phyloP scores from a whole-genome alignment of 2,113 vertebrate genomes.

The Enhydra lutris region DNA sequence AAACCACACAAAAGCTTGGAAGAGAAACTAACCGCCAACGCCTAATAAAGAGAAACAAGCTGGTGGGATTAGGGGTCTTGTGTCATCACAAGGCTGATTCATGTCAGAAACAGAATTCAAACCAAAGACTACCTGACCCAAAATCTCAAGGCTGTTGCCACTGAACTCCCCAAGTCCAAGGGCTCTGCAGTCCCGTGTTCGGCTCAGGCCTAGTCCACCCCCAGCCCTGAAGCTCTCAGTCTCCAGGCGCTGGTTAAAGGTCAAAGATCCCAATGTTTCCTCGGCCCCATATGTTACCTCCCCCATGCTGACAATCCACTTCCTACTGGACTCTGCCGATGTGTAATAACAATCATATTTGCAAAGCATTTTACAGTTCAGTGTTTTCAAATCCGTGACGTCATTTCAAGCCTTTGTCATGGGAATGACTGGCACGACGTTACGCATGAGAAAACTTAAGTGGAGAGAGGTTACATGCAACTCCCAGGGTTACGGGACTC shows the following conservation, averaged over 20 bases:
- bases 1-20: background rate
- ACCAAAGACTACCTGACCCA: background rate
- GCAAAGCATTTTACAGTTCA: background rate
- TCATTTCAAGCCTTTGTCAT: background rate
- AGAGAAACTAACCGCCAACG: background rate
- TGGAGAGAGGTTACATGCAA: background rate
- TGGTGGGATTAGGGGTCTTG: background rate
- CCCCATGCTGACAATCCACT: too few species aligned
- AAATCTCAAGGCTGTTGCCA: background rate
- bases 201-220: background rate
- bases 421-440: background rate
- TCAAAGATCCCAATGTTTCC: background rate
- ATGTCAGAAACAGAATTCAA: background rate
- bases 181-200: background rate
- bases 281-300: background rate
- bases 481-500: accelerated
- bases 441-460: background rate
- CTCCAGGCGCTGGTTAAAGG: background rate
- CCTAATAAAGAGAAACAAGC: background rate
- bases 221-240: background rate
- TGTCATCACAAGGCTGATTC: background rate
- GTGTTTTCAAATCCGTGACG: background rate
- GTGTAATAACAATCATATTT: accelerated
- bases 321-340: background rate
- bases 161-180: background rate